These are phyloP conservation scores for Bicyclus anynana DNA, from an alignment of 1,140 invertebrate species.

Conservation along the genomic window DNA sequence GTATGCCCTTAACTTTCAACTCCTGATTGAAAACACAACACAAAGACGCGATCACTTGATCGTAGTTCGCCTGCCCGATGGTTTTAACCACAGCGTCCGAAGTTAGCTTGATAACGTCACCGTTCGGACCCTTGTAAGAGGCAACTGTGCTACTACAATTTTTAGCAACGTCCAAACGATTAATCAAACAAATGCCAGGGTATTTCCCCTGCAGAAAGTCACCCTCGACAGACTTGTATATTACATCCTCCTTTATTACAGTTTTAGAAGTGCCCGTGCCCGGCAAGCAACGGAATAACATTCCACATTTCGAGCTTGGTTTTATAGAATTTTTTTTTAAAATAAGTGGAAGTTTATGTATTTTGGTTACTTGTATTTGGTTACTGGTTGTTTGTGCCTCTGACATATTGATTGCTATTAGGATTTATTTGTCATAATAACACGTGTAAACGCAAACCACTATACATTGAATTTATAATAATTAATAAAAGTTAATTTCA, in stretches of 20 bases:
- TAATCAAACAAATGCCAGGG: constrained; percentile 37
- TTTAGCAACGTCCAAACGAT: constrained; percentile 32
- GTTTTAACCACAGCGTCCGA: constrained; percentile 43
- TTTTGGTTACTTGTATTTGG: too few relatives aligned
- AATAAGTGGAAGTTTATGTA: constrained; percentile 26
- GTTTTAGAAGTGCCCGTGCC: not conserved
- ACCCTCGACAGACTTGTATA: constrained; percentile 38
- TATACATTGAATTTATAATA: not conserved
- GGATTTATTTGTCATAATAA: too few relatives aligned
- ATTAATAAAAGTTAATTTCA: too few relatives aligned
- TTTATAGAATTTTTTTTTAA: constrained; percentile 25
- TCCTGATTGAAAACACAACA: constrained; percentile 49
- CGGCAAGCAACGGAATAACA: constrained; percentile 12
- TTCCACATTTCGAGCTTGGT: not conserved
- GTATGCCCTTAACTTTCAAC: constrained; percentile 43
- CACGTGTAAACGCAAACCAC: not conserved
- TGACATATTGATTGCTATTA: constrained; percentile 13
- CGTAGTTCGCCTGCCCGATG: constrained; percentile 56
- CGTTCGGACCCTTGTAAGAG: constrained; percentile 16
- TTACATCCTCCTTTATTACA: constrained; percentile 41
- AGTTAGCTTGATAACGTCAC: constrained; percentile 29
- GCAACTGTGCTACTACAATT: constrained; percentile 44
- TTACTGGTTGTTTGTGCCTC: not conserved
- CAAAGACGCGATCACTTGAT: constrained; percentile 42
- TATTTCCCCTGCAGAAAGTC: constrained; percentile 48